A percentile compares a stretch with the other conserved stretches of the same genome.
Conservation (phyloP, 2,113 vertebrate genomes). For the Halichoeres trimaculatus region DNA sequence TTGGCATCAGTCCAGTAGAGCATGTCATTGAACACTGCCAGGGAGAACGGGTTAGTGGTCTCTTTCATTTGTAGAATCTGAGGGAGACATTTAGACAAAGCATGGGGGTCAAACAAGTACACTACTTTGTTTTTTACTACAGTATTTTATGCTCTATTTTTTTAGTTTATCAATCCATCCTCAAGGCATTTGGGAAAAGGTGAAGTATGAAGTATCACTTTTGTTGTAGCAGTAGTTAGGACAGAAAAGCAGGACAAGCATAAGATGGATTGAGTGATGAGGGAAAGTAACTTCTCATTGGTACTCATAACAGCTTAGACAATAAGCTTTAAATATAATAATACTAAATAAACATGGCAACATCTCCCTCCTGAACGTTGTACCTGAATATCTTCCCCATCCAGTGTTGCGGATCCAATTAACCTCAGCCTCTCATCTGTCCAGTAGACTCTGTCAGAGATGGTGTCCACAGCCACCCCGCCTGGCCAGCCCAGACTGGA, state of each 20-base stretch:
- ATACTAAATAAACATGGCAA: too few relatives aligned
- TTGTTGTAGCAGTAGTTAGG: neutral
- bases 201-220: neutral
- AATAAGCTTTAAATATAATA: too few relatives aligned
- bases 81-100: neutral
- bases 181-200: too few relatives aligned
- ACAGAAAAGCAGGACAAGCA: too few relatives aligned
- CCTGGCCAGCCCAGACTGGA: conserved; percentile 89
- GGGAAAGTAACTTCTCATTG: too few relatives aligned
- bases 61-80: conserved; percentile 88
- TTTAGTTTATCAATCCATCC: neutral
- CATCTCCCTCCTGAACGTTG: neutral
- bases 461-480: conserved; percentile 86
- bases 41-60: conserved; percentile 86
- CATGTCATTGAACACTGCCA: conserved; percentile 87
- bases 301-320: too few relatives aligned
- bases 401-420: conserved; percentile 87
- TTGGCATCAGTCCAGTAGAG: conserved; percentile 92
- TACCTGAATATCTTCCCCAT: conserved; percentile 86
- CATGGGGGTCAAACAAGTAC: neutral
- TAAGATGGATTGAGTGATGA: neutral
- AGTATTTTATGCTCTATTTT: too few relatives aligned
- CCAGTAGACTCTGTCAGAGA: conserved; percentile 90
- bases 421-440: conserved; percentile 88
- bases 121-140: neutral